Base-by-base conservation (phyloP, 2,888 invertebrate genomes). In the Teleiodes luculella region DNA sequence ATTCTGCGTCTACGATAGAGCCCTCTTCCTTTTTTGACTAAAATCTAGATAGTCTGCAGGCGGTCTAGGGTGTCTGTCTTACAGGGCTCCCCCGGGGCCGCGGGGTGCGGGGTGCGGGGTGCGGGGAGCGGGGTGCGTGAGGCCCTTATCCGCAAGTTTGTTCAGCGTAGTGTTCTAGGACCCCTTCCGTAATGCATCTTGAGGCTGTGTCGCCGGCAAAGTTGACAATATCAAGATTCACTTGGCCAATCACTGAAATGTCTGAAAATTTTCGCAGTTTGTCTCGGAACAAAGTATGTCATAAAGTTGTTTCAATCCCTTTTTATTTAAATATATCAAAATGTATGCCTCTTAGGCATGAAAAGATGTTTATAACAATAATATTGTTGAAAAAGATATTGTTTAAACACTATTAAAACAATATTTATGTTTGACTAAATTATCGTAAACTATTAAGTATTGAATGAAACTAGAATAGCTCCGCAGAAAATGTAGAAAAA, bases 111-210 rank as follows among this genome's bases (percentile, higher is more conserved):
- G 87, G 3, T 4, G 24, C 24, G 6, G 24, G 24, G 24, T 6
- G 24, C 24, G 24, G 24, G 24, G 24, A 3, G 24, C 24, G 24
- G 86, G 86, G 86, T 83, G 83, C 87, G 86, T 83, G 76, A 77
- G 71, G 71, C 86, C 86, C 87, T 88, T 86, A 89, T 87, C 88
- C 84, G 83, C 83, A 89, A 88, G 89, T 88, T 89, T 89, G 87
- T 88, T 83, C 81, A 87, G 80, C 76, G 83, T 83, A 87, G 86
- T 86, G 86, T 79, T 85, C 81, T 83, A 84, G 83, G 85, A 78
- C 80, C 83, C 80, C 83, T 87, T 83, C 77, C 74, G 80, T 81
- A 80, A 84, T 81, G 83, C 80, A 87, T 90, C 89, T 90, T 87
- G 80, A 85, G 82, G 76, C 74, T 69, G 67, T 78, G 88, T 73